Conservation (phyloP, 2,113 vertebrate species). For the Petrocephalus zakoni region DNA sequence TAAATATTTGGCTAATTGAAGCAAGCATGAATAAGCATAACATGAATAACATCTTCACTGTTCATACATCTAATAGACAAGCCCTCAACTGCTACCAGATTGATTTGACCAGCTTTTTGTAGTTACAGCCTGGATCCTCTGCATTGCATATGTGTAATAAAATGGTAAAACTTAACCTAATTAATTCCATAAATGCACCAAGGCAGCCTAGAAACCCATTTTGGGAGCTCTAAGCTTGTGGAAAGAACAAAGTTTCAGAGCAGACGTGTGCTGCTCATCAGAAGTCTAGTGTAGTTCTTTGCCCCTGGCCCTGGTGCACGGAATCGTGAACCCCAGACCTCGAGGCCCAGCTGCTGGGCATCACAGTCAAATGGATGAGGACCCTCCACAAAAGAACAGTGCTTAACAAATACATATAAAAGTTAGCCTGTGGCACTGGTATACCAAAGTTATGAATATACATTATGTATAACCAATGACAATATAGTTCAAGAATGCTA, state of each 20-base stretch:
- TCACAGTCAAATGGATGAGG: background rate
- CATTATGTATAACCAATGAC: conserved; percentile 15
- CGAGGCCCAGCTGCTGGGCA: conserved; percentile 35
- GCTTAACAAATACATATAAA: background rate
- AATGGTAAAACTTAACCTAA: conserved; percentile 10
- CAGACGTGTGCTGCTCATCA: background rate
- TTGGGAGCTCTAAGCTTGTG: background rate
- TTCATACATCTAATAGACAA: background rate
- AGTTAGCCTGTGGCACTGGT: background rate
- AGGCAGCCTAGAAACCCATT: conserved; percentile 27
- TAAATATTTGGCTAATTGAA: conserved; percentile 16
- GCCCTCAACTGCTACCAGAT: background rate
- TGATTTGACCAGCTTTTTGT: background rate
- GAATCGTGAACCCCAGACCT: conserved; percentile 32
- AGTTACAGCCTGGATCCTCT: conserved; percentile 13
- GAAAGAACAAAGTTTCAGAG: background rate
- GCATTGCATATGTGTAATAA: conserved; percentile 15
- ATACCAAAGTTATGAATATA: conserved; percentile 5
- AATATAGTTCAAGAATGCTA: background rate
- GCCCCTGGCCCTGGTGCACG: conserved; percentile 18
- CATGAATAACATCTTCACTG: background rate
- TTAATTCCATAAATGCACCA: conserved; percentile 27
- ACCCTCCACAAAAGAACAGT: background rate
- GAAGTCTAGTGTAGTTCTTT: background rate
- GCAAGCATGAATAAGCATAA: conserved; percentile 10